Conservation (phyloP, 2,113 vertebrate genomes). For the Crotalus viridis region DNA sequence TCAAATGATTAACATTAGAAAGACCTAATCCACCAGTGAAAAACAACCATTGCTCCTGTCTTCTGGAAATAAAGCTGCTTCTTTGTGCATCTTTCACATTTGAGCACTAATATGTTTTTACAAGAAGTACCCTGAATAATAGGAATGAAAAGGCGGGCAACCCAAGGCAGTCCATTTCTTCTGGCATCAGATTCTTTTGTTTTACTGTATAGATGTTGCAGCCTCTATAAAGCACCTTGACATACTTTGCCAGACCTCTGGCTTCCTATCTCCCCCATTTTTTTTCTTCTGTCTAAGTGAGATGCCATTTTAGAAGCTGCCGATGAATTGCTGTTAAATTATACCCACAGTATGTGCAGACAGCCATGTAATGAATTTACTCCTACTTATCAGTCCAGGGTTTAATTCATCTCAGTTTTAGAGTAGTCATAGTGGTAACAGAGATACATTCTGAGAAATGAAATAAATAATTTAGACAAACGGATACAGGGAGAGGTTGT, state of each 20-base stretch:
- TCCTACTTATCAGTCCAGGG: constrained; percentile 15
- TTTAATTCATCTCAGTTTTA: constrained; percentile 28
- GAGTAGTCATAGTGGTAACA: neutral
- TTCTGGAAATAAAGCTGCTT: neutral
- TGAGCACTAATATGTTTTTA: constrained; percentile 9
- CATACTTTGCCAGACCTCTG: constrained; percentile 50
- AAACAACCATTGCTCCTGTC: neutral
- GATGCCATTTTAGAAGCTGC: constrained; percentile 62
- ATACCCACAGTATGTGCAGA: constrained; percentile 38
- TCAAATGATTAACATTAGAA: neutral
- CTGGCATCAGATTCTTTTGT: constrained; percentile 49
- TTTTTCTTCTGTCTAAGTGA: constrained; percentile 56
- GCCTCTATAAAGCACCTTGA: constrained; percentile 58
- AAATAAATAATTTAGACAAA: neutral
- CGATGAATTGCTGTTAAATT: constrained; percentile 56
- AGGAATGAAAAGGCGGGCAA: constrained; percentile 6
- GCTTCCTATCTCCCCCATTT: constrained; percentile 48
- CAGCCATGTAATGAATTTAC: constrained; percentile 26
- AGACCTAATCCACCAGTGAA: neutral
- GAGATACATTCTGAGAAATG: neutral
- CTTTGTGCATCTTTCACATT: constrained; percentile 2
- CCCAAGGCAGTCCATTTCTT: constrained; percentile 43
- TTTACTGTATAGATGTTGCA: constrained; percentile 51
- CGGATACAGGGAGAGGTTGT: rapidly evolving
- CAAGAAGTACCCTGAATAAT: constrained; percentile 12